Base-by-base conservation (phyloP, 2,888 invertebrate genomes). In the Orthonevra nobilis region DNA sequence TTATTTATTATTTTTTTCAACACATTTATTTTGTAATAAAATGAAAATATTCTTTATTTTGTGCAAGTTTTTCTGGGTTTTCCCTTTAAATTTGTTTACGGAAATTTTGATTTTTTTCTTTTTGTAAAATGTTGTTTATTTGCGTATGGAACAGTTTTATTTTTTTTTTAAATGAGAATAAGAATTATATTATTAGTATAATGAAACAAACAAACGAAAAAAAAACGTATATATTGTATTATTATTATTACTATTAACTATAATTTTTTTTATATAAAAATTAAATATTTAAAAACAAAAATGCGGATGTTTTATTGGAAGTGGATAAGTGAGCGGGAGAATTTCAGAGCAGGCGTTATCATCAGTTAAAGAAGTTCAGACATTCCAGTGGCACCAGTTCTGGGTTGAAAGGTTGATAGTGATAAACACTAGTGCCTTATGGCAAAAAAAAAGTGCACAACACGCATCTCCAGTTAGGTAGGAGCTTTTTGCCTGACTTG, bases 191-290 rank as follows among this genome's bases (percentile, higher is more conserved):
- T 64, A 34, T 73, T 66, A 52, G 50, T 23, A 32, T 52, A 56
- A 56, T 40, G 66, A 36, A 12, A 23, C n/a, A 54, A 66, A 46
- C 14, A 26, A 30, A 72, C 66, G 66, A 36, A 54, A 68, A 66
- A 61, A 60, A 60, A 79, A 73, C 73, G 70, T 79, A 73, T 73
- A 79, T 66, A 79, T 61, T 79, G 79, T 79, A 79, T 79, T 79
- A 79, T 79, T 79, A 79, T 79, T 72, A 79, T 79, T 79, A 79
- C 58, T 79, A 79, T 72, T 79, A 66, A 73, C 73, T 79, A 73
- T 79, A 79, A 73, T 79, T 79, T 79, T 70, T 58, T 77, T 77
- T 79, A 79, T 79, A 79, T 79, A 79, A 79, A 79, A 73, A 79
- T 73, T 79, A 79, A 77, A 77, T 72, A 72, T 72, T 77, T 48